These are phyloP conservation scores for Okamejei kenojei DNA, from an alignment of 2,797 vertebrate genomes.

Conservation along the genomic window DNA sequence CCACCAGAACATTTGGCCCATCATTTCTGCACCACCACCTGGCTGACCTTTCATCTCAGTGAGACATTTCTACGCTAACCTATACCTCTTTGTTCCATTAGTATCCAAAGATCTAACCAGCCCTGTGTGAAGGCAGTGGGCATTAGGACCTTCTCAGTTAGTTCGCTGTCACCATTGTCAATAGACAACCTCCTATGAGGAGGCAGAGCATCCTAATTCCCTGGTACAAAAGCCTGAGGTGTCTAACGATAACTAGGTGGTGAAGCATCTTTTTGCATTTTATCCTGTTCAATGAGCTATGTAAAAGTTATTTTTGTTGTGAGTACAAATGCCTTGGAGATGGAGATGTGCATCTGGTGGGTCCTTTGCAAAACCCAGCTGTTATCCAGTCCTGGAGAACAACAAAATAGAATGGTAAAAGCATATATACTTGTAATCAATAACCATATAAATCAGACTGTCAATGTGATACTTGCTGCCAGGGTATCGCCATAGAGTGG, in stretches of 20 bases:
- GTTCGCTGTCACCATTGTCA: too few species aligned
- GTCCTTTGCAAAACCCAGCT: not conserved
- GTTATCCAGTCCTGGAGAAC: not conserved
- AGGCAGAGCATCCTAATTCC: not conserved
- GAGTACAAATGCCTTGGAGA: not conserved
- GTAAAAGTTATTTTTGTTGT: not conserved
- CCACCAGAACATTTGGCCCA: too few species aligned
- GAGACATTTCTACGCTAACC: too few species aligned
- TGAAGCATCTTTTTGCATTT: not conserved
- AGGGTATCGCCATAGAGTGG: too few species aligned
- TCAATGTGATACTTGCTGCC: not conserved
- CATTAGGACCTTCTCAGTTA: not conserved
- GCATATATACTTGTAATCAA: not conserved
- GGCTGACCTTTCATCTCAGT: too few species aligned
- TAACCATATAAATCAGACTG: not conserved
- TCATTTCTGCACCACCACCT: too few species aligned
- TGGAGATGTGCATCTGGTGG: not conserved
- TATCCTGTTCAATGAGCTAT: not conserved
- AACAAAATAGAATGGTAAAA: not conserved
- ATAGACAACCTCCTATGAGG: not conserved
- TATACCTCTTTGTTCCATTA: too few species aligned
- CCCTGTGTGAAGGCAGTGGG: too few species aligned
- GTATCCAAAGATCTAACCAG: too few species aligned
- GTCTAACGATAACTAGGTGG: not conserved
- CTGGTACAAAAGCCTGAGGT: not conserved